A percentile compares a stretch with the other conserved stretches of the same genome.
These are phyloP conservation scores for Gadus chalcogrammus DNA, from an alignment of 2,113 vertebrate genomes.

Conservation along the genomic window DNA sequence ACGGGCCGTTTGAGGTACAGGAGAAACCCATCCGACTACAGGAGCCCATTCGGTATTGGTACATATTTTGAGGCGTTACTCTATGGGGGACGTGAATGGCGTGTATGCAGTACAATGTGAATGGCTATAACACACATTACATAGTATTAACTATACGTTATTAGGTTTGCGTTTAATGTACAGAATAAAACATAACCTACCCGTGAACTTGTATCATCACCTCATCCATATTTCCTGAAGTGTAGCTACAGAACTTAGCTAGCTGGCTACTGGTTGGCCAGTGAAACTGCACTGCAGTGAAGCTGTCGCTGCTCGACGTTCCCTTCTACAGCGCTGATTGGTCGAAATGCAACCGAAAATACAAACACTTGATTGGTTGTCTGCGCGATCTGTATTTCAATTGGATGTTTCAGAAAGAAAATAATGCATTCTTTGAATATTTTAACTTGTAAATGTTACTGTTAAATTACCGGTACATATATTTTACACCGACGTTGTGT, in stretches of 20 bases:
- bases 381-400: conserved; percentile 22
- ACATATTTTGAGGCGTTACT: too few species aligned
- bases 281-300: conserved; percentile 53
- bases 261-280: conserved; percentile 56
- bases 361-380: conserved; percentile 49
- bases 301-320: conserved; percentile 35
- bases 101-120: too few species aligned
- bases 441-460: too few species aligned
- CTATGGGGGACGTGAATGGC: too few species aligned
- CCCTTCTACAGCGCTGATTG: conserved; percentile 19
- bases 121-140: too few species aligned
- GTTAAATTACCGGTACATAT: too few species aligned
- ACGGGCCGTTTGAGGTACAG: too few species aligned
- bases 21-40: too few species aligned
- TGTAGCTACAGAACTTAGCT: conserved; percentile 17
- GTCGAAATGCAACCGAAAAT: conserved; percentile 17
- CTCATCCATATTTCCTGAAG: conserved; percentile 60
- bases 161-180: too few species aligned
- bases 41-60: too few species aligned
- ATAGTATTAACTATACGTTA: too few species aligned
- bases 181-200: conserved; percentile 40
- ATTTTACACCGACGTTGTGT: too few species aligned
- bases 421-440: background rate
- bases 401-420: conserved; percentile 41
- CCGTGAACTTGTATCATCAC: conserved; percentile 42